These are phyloP conservation scores for Lepidurus packardi DNA, from an alignment of 1,140 invertebrate species.

Conservation along the genomic window DNA sequence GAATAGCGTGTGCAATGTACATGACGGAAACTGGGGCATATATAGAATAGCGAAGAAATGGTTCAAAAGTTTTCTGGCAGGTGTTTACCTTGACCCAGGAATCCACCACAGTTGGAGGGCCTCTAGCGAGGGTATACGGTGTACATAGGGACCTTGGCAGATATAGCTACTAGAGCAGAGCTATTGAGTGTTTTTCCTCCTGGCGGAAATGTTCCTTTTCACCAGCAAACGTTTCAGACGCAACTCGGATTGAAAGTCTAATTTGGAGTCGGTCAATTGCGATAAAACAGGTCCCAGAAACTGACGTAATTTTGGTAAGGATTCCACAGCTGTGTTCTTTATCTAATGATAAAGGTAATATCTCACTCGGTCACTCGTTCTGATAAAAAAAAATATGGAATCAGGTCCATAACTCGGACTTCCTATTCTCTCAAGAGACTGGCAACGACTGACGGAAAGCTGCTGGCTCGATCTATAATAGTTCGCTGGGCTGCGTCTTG, in stretches of 20 bases:
- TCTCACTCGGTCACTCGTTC: background rate
- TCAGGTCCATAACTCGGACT: background rate
- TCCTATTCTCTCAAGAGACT: background rate
- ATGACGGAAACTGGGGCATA: background rate
- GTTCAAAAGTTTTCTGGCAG: background rate
- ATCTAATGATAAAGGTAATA: background rate
- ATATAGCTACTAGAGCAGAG: constrained; percentile 15
- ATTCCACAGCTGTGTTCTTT: background rate
- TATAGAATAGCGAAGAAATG: background rate
- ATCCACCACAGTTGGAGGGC: background rate
- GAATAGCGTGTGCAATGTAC: background rate
- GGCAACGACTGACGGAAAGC: background rate
- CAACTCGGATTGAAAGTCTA: too few species aligned
- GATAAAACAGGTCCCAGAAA: too few species aligned
- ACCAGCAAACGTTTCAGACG: background rate
- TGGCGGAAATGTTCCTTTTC: background rate
- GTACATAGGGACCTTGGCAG: constrained; percentile 8
- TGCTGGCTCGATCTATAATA: background rate
- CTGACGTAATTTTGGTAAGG: background rate
- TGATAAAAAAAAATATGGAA: background rate
- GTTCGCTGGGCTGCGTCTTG: background rate
- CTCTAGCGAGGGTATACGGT: background rate
- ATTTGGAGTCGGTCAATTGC: too few species aligned
- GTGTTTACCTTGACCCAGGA: constrained; percentile 4
- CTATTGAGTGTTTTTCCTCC: background rate